Percentiles rank a stretch among this genome's conserved stretches.
phyloP scores from a whole-genome alignment of 2,888 invertebrate species.

The Eremobia ochroleuca region DNA sequence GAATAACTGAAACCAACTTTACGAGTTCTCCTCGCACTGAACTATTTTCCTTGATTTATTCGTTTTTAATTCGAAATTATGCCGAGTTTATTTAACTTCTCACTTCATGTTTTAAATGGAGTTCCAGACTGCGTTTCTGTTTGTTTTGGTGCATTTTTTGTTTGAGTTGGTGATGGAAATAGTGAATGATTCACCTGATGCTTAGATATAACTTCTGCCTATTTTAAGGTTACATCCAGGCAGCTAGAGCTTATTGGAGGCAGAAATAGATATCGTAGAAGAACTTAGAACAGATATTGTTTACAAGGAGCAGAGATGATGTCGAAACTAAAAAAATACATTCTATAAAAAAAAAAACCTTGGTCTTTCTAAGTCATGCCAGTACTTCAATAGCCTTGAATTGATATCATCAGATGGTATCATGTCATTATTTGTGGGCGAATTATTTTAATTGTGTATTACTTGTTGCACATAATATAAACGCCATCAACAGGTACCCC shows the following conservation, averaged over 20 bases:
- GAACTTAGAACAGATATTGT: neutral
- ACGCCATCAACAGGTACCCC: no score
- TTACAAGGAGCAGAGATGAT: neutral
- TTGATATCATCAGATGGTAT: neutral
- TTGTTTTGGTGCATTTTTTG: slow-evolving; percentile 18
- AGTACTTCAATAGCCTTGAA: neutral
- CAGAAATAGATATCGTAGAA: neutral
- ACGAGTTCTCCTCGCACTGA: slow-evolving; percentile 11
- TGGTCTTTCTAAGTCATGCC: neutral
- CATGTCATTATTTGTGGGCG: neutral
- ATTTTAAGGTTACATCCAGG: neutral
- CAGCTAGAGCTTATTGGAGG: neutral
- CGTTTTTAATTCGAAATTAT: slow-evolving; percentile 34
- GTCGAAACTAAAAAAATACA: neutral
- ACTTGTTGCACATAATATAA: neutral
- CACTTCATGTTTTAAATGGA: slow-evolving; percentile 40
- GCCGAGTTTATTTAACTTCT: slow-evolving; percentile 45
- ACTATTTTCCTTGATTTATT: slow-evolving; percentile 52
- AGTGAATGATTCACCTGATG: neutral
- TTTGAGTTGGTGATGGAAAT: neutral
- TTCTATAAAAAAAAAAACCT: neutral
- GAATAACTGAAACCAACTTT: slow-evolving; percentile 38
- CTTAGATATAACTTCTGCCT: neutral
- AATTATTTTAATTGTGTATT: neutral
- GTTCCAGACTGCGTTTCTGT: slow-evolving; percentile 29